Base-by-base conservation (phyloP, 2,797 vertebrate genomes). In the Coranthus polyacanthus region DNA sequence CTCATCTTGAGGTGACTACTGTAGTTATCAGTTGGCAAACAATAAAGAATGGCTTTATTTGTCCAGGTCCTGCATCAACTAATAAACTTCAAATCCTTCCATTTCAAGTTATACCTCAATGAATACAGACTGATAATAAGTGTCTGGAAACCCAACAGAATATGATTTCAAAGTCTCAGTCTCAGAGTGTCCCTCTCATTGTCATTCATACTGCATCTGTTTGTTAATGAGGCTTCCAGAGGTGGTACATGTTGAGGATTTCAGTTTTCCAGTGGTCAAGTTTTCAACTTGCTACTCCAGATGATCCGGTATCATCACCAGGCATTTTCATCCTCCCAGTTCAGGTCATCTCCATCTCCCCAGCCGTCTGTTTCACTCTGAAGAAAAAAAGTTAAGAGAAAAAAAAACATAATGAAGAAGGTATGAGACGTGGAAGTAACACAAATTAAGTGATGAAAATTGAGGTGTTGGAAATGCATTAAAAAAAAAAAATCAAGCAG, bases 301-400 rank as follows among this genome's bases (percentile, higher is more conserved):
- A 52, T 64, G 37, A 6, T 60, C 37, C 22, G 60, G 60, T 3
- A 2, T 68, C 67, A 82, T 95, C 94, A 97, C 96, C 96, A 98
- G 82, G 68, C 80, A n/a, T 68, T 91, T 43, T 95, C 95, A 17
- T 96, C 96, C 69, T 95, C 97, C 97, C 96, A 99, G 91, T 92
- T 96, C 65, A 99, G 89, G 16, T 98, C 96, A 1, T 95, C 96
- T 13, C 92, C 95, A 53, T 98, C 95, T 59, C 92, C 96, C 98
- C 98, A 99, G 83, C 96, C 97, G 67, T 93, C 92, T n/a, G 92
- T 84, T 82, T 96, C 96, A 42, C 85, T 91, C 98, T 99, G 83
- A 36, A 57, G 82, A 20, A 52, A 56, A 75, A 38, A 47, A 41
- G 34, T 54, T 29, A 15, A 41, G 41, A 2, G 12, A 56, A 18